These are phyloP conservation scores for Sarcophaga caerulescens DNA, from an alignment of 2,888 invertebrate genomes.

Conservation along the genomic window DNA sequence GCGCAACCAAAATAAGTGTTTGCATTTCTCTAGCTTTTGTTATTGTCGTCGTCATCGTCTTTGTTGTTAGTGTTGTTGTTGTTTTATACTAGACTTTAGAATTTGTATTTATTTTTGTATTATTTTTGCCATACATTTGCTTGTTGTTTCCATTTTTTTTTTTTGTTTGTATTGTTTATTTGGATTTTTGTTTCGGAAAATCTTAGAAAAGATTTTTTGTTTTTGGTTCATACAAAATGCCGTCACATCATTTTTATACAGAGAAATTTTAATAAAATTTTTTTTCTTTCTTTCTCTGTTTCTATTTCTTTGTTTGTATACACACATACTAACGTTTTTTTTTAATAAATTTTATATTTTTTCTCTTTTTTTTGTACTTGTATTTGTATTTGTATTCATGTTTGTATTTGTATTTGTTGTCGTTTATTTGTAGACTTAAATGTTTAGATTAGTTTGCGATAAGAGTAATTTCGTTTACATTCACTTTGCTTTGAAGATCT, in stretches of 20 bases:
- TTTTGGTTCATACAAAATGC: constrained; percentile 40
- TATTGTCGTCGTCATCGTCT: not conserved
- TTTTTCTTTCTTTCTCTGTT: constrained; percentile 16
- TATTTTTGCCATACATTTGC: not conserved
- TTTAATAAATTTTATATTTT: not conserved
- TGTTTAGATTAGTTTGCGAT: constrained; percentile 49
- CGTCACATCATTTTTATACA: constrained; percentile 44
- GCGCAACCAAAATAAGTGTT: constrained; percentile 62
- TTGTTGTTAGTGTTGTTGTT: not conserved
- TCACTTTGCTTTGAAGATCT: constrained; percentile 23
- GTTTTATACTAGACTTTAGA: constrained; percentile 25
- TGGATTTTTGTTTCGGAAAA: constrained; percentile 41
- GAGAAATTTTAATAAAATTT: constrained; percentile 5
- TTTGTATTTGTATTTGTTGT: not conserved
- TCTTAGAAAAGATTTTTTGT: constrained; percentile 38
- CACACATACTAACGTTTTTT: not conserved
- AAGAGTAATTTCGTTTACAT: constrained; percentile 49
- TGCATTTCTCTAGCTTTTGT: not conserved
- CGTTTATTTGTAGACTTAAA: not conserved
- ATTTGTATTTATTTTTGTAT: constrained; percentile 44
- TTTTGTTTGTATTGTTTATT: constrained; percentile 17
- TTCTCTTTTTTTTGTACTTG: constrained; percentile 15
- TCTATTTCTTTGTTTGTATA: not conserved
- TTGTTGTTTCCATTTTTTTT: not conserved
- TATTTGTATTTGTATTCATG: not conserved